These are phyloP conservation scores for Oryzias woworae DNA, from an alignment of 2,113 vertebrate species.

Conservation along the genomic window DNA sequence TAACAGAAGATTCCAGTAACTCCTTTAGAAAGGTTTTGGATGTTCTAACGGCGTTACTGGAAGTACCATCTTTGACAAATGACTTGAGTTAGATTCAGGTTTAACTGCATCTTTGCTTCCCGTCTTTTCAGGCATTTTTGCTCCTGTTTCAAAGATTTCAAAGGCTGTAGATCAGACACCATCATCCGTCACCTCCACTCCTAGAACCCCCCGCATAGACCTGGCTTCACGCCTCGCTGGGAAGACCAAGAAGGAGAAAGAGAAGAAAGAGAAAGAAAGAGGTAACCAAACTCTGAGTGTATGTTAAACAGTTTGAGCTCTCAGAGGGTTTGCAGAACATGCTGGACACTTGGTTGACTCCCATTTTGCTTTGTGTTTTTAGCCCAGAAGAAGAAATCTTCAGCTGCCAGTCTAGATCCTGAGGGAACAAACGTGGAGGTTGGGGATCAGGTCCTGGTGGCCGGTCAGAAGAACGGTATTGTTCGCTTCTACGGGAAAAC, in stretches of 20 bases:
- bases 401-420: constrained; percentile 81
- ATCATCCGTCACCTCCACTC: constrained; percentile 87
- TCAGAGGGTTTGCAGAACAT: too few relatives aligned
- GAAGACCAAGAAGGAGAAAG: constrained; percentile 87
- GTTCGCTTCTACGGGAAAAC: constrained; percentile 90
- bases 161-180: constrained; percentile 80
- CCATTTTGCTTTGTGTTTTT: not conserved
- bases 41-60: too few relatives aligned
- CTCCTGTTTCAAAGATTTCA: constrained; percentile 88
- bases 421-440: constrained; percentile 86
- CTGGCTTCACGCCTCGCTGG: constrained; percentile 84
- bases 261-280: constrained; percentile 77
- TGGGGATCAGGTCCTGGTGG: constrained; percentile 89
- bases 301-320: not conserved
- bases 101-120: not conserved
- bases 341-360: too few relatives aligned
- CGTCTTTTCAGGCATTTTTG: constrained; percentile 81
- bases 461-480: constrained; percentile 86
- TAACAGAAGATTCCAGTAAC: not conserved
- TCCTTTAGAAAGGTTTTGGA: not conserved
- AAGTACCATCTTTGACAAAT: too few relatives aligned
- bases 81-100: too few relatives aligned
- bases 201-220: constrained; percentile 85
- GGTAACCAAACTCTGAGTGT: constrained; percentile 10
- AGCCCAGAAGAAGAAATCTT: constrained; percentile 83